Percentiles rank a stretch among this genome's conserved stretches.
phyloP scores from a whole-genome alignment of 2,888 invertebrate species.

The Bursaphelenchus okinawaensis region DNA sequence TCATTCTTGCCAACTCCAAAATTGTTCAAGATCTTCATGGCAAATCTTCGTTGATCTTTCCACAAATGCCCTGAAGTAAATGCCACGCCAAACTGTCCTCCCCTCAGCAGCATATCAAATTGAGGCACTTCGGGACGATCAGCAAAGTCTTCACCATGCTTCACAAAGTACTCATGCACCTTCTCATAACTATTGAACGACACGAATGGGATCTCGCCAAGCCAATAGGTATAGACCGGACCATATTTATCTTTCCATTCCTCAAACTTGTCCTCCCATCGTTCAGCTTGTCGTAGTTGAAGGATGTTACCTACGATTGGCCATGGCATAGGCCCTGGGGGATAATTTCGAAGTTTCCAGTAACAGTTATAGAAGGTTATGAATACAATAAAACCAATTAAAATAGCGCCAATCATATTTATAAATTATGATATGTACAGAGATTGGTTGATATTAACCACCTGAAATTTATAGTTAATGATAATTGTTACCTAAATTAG shows the following conservation, averaged over 20 bases:
- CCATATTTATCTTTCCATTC: conserved; percentile 23
- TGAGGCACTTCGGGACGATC: not conserved
- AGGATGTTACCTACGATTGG: conserved; percentile 23
- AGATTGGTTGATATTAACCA: not conserved
- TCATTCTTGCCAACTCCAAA: conserved; percentile 6
- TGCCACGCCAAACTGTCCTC: conserved; percentile 4
- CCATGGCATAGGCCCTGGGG: conserved; percentile 15
- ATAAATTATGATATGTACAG: not conserved
- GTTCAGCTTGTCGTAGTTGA: not conserved
- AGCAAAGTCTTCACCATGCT: not conserved
- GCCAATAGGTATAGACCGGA: conserved; percentile 20
- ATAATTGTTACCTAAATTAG: too few relatives aligned
- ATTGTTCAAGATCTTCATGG: not conserved
- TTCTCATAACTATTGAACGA: conserved; percentile 6
- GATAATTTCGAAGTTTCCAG: not conserved
- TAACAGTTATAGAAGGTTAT: not conserved
- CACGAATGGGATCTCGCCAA: conserved; percentile 14
- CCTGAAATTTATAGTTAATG: not conserved
- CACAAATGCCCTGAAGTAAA: conserved; percentile 3
- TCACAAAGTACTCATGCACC: not conserved
- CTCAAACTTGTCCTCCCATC: conserved; percentile 18
- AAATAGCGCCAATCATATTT: not conserved
- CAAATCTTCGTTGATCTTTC: conserved; percentile 9
- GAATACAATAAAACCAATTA: not conserved
- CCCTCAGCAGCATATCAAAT: not conserved